A percentile compares a stretch with the other conserved stretches of the same genome.
Conservation (phyloP, 2,797 vertebrate genomes). For the Florisuga fusca region DNA sequence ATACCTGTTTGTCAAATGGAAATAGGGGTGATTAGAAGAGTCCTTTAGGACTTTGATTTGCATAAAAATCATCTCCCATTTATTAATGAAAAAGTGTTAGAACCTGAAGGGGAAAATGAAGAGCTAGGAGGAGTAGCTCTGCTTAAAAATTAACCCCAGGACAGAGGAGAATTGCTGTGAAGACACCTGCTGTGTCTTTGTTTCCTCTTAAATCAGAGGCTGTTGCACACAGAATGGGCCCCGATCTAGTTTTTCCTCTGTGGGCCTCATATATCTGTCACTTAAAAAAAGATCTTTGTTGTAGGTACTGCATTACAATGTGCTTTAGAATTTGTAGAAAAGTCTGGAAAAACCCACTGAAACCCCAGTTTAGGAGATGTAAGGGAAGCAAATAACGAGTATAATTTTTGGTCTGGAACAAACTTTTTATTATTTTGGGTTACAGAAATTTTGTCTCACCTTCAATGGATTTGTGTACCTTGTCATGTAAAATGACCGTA, state of each 20-base stretch:
- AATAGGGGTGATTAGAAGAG: neutral
- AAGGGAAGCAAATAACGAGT: neutral
- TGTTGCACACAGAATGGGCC: neutral
- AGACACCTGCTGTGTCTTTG: neutral
- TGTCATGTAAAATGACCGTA: rapidly evolving
- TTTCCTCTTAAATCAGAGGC: neutral
- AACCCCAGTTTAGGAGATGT: rapidly evolving
- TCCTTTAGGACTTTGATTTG: neutral
- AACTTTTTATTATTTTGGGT: neutral
- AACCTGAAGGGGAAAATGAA: neutral
- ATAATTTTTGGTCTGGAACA: neutral
- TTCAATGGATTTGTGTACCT: neutral
- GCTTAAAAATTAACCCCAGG: neutral
- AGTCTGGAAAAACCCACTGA: neutral
- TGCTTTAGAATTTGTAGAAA: neutral
- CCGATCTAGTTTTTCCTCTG: neutral
- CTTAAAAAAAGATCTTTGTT: neutral
- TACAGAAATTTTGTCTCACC: neutral
- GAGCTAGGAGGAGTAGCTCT: neutral
- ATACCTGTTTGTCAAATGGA: neutral
- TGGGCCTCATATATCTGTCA: rapidly evolving
- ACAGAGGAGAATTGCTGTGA: neutral
- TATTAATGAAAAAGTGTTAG: neutral
- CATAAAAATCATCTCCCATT: neutral
- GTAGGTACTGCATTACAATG: neutral